Base-by-base conservation (phyloP, 1,140 invertebrate species). In the Elymnias hypermnestra region DNA sequence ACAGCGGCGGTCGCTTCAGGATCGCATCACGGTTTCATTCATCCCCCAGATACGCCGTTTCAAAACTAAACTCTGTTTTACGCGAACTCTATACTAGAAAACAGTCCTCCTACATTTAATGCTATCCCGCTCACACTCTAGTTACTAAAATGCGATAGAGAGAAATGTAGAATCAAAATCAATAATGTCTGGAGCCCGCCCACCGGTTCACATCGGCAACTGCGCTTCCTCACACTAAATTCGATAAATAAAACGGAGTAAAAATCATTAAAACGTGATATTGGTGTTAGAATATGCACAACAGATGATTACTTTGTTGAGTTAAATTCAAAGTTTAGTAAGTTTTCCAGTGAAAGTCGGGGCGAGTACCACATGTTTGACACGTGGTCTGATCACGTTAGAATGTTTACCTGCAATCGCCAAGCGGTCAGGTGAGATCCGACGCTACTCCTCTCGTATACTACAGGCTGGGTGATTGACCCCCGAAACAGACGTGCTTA, bases 131-230 rank as follows among this genome's bases (percentile, higher is more conserved):
- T 78, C 66, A 12, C 60, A 53, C 70, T 19, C 56, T 19, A 48
- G 33, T 33, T 39, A 39, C 49, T 51, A 39, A 56, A 39, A 52
- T 33, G 50, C 18, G 57, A 48, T 56, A 56, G 71, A 78, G 46
- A 64, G 67, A 64, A 71, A 72, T 63, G 63, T 58, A 52, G 46
- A 45, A 76, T 61, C 62, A 73, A 76, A 75, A 84, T 84, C 81
- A 82, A 84, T 84, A 84, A 72, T 76, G 81, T 79, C 79, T 79
- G 77, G 74, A 69, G 57, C 64, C 71, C 81, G 81, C 81, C 81
- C 72, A 71, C 77, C 55, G 57, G 75, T 69, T 71, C 72, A 71
- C 68, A 68, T 72, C 72, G 61, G 69, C 76, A 76, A 82, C 77
- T 78, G 74, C 74, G 75, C 77, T 83, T 78, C 75, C 75, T 77